Percentiles rank a stretch among this genome's conserved stretches.
Conservation (phyloP, 2,797 vertebrate species). For the Gymnocypris eckloni region DNA sequence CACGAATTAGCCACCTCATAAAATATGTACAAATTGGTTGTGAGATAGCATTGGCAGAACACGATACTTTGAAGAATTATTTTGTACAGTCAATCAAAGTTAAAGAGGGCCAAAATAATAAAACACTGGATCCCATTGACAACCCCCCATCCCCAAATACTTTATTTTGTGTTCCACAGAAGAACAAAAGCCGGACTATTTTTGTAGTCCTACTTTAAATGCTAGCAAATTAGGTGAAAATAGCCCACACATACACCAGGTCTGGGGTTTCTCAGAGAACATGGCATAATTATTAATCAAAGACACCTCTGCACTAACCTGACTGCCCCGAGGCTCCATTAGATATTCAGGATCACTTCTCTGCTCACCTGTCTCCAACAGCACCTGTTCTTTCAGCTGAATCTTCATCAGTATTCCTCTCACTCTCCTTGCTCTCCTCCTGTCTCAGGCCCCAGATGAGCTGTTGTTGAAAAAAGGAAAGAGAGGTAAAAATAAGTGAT, state of each 20-base stretch:
- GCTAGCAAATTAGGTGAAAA: slow-evolving; percentile 29
- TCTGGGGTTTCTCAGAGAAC: slow-evolving; percentile 38
- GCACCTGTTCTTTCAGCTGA: slow-evolving; percentile 68
- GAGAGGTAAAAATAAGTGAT: slow-evolving; percentile 48
- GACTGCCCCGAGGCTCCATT: slow-evolving; percentile 67
- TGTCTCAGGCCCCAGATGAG: slow-evolving; percentile 60
- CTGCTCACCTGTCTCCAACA: slow-evolving; percentile 70
- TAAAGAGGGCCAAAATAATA: not conserved
- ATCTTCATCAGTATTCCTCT: slow-evolving; percentile 71
- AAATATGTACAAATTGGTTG: not conserved
- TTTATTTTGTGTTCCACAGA: not conserved
- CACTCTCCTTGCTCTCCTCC: slow-evolving; percentile 63
- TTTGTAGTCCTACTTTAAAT: not conserved
- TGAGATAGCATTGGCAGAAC: not conserved
- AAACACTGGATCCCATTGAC: not conserved
- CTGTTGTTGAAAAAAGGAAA: slow-evolving; percentile 49
- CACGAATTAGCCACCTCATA: no score
- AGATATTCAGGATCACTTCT: slow-evolving; percentile 69
- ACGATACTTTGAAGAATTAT: not conserved
- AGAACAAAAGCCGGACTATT: not conserved
- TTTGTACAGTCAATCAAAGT: not conserved
- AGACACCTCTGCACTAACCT: slow-evolving; percentile 64
- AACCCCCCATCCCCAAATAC: not conserved
- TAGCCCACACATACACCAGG: slow-evolving; percentile 21
- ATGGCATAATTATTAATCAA: slow-evolving; percentile 71